Percentiles rank a stretch among this genome's conserved stretches.
Evolutionary conservation across 2,888 invertebrate genomes (phyloP).

Genomic region (Ichneumoninae sp.): DNA sequence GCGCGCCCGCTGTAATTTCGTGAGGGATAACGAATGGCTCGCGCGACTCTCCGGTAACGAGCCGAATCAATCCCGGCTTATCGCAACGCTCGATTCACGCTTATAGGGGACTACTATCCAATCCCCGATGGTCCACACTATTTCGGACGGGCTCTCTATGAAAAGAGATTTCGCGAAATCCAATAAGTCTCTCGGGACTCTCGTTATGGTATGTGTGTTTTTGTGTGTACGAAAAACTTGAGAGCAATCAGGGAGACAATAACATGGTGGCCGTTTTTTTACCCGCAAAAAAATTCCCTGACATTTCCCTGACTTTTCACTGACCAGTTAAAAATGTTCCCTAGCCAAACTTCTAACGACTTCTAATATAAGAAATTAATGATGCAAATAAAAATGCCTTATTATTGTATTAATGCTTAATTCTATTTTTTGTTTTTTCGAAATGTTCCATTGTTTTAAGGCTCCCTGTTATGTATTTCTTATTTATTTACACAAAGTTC

Average conservation of each 20-base stretch:
- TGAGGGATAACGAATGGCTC: constrained; percentile 56
- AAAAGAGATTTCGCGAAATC: constrained; percentile 68
- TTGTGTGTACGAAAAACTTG: background rate
- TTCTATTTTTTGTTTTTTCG: too few species aligned
- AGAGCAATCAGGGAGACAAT: background rate
- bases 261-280: too few species aligned
- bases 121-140: background rate
- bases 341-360: too few species aligned
- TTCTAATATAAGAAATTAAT: too few species aligned
- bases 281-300: too few species aligned
- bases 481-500: too few species aligned
- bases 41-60: constrained; percentile 54
- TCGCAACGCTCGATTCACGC: constrained; percentile 52
- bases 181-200: constrained; percentile 65
- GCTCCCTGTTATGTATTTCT: too few species aligned
- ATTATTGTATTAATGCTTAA: too few species aligned
- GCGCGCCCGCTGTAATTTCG: constrained; percentile 60
- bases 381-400: too few species aligned
- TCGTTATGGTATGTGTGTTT: background rate
- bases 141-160: constrained; percentile 26
- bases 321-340: too few species aligned
- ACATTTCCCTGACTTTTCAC: too few species aligned
- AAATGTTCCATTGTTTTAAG: too few species aligned
- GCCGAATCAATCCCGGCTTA: constrained; percentile 61
- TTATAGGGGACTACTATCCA: constrained; percentile 30